Evolutionary conservation across 2,797 vertebrate species (phyloP), one percentile per base, ranked within the genome.

Genomic region (Lagocephalus sceleratus): DNA sequence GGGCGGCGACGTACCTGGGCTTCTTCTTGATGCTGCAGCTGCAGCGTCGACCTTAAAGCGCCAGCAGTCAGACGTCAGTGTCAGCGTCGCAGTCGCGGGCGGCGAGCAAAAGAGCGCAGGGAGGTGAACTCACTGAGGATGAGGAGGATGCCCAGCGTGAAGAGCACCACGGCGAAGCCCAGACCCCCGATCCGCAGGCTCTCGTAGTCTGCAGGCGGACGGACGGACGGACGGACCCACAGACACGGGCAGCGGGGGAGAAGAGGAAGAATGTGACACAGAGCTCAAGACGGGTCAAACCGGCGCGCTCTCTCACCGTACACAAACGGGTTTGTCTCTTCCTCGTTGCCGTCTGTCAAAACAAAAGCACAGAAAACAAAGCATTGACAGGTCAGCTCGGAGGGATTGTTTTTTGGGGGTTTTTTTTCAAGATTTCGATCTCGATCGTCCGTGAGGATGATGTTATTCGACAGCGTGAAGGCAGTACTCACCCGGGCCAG

Each of bases 121-220:
- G 2, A 74, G 7, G 16, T 51, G 32, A 6, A 73, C 96, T 94
- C 79, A 98, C 96, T 98, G 57, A 98, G 92, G 60, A 98, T 98
- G 15, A 98, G 93, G 17, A 98, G 93, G 46, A 98, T 95, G 40
- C 96, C 96, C 3, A 98, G 85, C 0, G 91, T 89, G 82, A 98
- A 98, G 48, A 98, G 90, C 52, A 97, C 91, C 72, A 98, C 95
- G 0, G 95, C 96, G 16, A 98, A 93, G 17, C 91, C 92, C 87
- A 98, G 54, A 16, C 96, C 96, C 2, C 95, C 93, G 3, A 98
- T 96, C 88, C 96, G 89, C 86, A 99, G 92, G 71, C 87, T 98
- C 79, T 97, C 91, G 74, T 99, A 99, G 77, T 98, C 96, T 98
- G 54, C 0, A 41, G 21, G n/a, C 20, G 5, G 5, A 48, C 6